These are phyloP conservation scores for Andricus curvator DNA, from an alignment of 2,888 invertebrate genomes.

Conservation along the genomic window DNA sequence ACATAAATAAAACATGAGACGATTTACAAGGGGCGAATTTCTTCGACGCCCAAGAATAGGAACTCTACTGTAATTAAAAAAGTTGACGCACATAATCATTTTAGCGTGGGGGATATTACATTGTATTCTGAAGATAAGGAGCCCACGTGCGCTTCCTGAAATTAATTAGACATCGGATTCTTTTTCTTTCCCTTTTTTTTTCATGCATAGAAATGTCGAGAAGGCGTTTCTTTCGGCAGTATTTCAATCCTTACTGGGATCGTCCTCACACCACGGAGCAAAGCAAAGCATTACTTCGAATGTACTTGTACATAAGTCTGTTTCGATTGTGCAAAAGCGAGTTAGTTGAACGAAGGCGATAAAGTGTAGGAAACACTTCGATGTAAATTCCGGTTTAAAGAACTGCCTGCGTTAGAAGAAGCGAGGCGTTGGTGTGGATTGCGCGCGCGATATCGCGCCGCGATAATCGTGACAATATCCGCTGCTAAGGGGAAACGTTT, in stretches of 20 bases:
- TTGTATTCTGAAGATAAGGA: slow-evolving; percentile 30
- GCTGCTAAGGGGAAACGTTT: slow-evolving; percentile 55
- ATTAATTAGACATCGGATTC: slow-evolving; percentile 30
- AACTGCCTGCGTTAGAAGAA: slow-evolving; percentile 28
- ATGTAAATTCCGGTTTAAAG: slow-evolving; percentile 44
- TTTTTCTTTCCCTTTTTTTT: neutral
- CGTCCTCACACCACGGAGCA: slow-evolving; percentile 3
- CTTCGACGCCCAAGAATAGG: slow-evolving; percentile 15
- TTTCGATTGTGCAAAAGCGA: slow-evolving; percentile 7
- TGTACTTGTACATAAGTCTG: neutral
- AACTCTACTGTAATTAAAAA: slow-evolving; percentile 34
- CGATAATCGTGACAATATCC: slow-evolving; percentile 68
- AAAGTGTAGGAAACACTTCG: slow-evolving; percentile 26
- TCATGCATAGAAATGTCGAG: slow-evolving; percentile 18
- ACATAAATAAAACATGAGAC: slow-evolving; percentile 31
- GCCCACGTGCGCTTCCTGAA: slow-evolving; percentile 41
- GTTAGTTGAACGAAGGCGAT: slow-evolving; percentile 14
- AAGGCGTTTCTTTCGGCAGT: slow-evolving; percentile 18
- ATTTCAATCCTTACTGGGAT: slow-evolving; percentile 16
- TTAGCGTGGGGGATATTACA: slow-evolving; percentile 40
- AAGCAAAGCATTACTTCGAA: slow-evolving; percentile 8
- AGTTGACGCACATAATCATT: slow-evolving; percentile 37
- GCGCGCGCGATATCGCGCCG: slow-evolving; percentile 58
- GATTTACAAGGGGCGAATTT: slow-evolving; percentile 31
- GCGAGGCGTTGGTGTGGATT: slow-evolving; percentile 39